Percentiles rank a stretch among this genome's conserved stretches.
phyloP scores from a whole-genome alignment of 2,113 vertebrate genomes.

The Lethenteron camtschaticum region DNA sequence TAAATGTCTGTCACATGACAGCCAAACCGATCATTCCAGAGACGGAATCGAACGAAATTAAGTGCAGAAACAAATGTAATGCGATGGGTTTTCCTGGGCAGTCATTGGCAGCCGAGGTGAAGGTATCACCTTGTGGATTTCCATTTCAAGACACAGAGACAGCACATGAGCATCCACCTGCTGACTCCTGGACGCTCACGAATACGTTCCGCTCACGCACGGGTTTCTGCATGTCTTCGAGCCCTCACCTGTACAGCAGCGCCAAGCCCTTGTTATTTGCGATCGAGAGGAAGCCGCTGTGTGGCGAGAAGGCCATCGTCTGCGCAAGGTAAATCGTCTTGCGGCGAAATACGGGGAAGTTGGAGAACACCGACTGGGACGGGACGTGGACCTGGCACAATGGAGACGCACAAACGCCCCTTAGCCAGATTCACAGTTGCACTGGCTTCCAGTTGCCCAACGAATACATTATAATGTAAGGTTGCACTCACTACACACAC shows the following conservation, averaged over 20 bases:
- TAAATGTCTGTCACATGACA: no score
- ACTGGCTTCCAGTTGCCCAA: no score
- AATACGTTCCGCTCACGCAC: neutral
- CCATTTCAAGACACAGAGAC: neutral
- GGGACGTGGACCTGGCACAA: slow-evolving; percentile 49
- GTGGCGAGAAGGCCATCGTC: slow-evolving; percentile 70
- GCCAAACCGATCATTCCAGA: no score
- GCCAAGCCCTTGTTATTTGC: slow-evolving; percentile 69
- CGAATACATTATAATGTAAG: no score
- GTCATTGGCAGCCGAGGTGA: no score
- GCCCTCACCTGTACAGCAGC: slow-evolving; percentile 51
- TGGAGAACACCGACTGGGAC: slow-evolving; percentile 65
- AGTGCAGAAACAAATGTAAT: no score
- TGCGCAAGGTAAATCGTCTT: slow-evolving; percentile 31
- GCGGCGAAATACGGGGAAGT: slow-evolving; percentile 46
- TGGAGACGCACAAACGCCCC: no score
- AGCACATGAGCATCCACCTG: neutral
- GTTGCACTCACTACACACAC: no score
- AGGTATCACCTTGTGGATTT: no score
- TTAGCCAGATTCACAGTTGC: no score
- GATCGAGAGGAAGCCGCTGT: slow-evolving; percentile 69
- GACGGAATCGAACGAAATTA: no score
- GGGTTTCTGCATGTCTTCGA: neutral
- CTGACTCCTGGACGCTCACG: neutral
- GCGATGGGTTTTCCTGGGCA: no score